Evolutionary conservation across 1,140 invertebrate genomes (phyloP).

Genomic region (Parasteatoda tepidariorum): DNA sequence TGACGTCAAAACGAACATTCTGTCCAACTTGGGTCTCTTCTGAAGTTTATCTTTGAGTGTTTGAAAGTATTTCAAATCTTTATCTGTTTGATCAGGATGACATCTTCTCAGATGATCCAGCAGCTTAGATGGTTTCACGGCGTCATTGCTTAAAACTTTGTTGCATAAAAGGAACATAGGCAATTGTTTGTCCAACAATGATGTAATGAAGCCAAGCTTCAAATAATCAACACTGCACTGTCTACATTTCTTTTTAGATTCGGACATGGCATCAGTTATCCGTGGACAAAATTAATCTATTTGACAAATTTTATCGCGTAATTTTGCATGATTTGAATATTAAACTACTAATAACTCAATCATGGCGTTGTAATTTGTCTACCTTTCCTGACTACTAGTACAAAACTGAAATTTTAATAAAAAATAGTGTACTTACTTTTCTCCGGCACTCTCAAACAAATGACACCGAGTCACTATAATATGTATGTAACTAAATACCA

Average conservation of each 20-base stretch:
- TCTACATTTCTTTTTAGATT: background rate
- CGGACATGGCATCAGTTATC: background rate
- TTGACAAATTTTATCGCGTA: background rate
- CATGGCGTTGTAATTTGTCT: no score
- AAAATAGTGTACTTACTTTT: no score
- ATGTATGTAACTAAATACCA: no score
- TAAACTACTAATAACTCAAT: no score
- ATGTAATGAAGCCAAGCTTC: conserved; percentile 48
- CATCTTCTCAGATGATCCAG: background rate
- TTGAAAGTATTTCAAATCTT: conserved; percentile 30
- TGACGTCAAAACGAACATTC: background rate
- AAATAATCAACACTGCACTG: conserved; percentile 14
- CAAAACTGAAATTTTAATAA: no score
- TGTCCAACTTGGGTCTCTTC: background rate
- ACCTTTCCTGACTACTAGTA: no score
- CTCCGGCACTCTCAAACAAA: no score
- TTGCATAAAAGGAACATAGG: conserved; percentile 42
- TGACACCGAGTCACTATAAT: no score
- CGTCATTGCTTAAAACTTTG: conserved; percentile 36
- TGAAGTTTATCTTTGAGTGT: conserved; percentile 15
- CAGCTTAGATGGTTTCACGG: no score
- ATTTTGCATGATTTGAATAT: no score
- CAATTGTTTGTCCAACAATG: conserved; percentile 9
- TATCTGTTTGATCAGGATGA: conserved; percentile 38
- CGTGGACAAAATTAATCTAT: background rate